phyloP scores from a whole-genome alignment of 2,113 vertebrate species.

The Scomber colias region DNA sequence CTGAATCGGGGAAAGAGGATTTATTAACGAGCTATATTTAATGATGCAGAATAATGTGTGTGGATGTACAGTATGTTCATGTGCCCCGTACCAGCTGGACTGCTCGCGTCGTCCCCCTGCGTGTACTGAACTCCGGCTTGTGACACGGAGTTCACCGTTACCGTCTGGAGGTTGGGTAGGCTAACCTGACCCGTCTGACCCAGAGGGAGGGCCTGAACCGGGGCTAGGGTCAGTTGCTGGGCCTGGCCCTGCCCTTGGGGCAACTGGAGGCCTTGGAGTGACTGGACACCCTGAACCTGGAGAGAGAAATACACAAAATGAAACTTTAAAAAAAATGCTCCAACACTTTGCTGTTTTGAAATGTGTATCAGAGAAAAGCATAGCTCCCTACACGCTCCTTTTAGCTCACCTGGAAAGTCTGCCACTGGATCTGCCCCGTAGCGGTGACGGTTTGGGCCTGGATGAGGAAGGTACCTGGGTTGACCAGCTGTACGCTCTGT shows the following conservation, averaged over 20 bases:
- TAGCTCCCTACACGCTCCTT: background rate
- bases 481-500: slow-evolving; percentile 97
- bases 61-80: background rate
- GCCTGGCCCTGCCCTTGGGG: slow-evolving; percentile 86
- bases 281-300: slow-evolving; percentile 96
- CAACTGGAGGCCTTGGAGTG: slow-evolving; percentile 98
- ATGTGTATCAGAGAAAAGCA: too few species aligned
- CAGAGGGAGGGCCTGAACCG: slow-evolving; percentile 96
- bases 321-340: background rate
- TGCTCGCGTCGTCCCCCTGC: slow-evolving; percentile 81
- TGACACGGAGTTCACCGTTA: slow-evolving; percentile 96
- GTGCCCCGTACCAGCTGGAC: slow-evolving; percentile 88
- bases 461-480: slow-evolving; percentile 97
- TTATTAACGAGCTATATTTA: too few species aligned
- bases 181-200: slow-evolving; percentile 92
- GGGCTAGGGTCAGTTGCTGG: slow-evolving; percentile 96
- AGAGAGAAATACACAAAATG: background rate
- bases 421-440: slow-evolving; percentile 99
- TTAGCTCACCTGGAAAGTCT: slow-evolving; percentile 92
- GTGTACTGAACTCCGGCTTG: slow-evolving; percentile 92
- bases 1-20: slow-evolving; percentile 76
- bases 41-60: background rate
- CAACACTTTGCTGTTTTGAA: background rate
- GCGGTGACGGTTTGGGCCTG: slow-evolving; percentile 98
- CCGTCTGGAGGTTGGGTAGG: slow-evolving; percentile 98